These are phyloP conservation scores for Callipepla californica DNA, from an alignment of 2,113 vertebrate genomes.

Conservation along the genomic window DNA sequence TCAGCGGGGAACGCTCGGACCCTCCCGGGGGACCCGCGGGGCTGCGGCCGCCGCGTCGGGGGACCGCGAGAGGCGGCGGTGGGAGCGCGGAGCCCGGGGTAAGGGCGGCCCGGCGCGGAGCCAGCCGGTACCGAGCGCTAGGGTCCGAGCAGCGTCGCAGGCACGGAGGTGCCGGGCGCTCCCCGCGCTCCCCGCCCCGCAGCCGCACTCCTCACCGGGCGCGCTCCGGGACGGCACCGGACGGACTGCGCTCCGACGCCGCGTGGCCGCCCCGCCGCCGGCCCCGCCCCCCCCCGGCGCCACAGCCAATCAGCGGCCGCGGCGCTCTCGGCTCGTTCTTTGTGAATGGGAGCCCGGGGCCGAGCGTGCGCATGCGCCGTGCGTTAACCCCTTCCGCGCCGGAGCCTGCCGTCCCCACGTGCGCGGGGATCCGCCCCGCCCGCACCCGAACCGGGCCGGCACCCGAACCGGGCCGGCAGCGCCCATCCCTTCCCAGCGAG, in stretches of 20 bases:
- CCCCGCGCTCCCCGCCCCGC: background rate
- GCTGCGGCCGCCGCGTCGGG: background rate
- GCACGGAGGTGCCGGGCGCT: background rate
- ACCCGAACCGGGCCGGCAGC: background rate
- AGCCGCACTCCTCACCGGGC: background rate
- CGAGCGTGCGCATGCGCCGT: background rate
- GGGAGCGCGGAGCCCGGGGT: constrained; percentile 75
- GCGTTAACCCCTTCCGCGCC: accelerated
- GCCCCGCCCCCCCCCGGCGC: background rate
- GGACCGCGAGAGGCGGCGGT: background rate
- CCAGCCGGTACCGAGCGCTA: constrained; percentile 73
- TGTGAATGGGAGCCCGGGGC: constrained; percentile 9
- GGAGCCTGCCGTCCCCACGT: background rate
- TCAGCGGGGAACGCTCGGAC: background rate
- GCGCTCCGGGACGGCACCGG: background rate
- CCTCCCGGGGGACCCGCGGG: background rate
- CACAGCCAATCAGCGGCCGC: background rate
- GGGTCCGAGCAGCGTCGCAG: too few species aligned
- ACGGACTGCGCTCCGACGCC: background rate
- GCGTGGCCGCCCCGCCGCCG: background rate
- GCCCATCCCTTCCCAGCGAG: background rate
- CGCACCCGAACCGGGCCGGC: background rate
- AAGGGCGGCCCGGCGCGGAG: constrained; percentile 53
- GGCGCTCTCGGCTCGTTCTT: background rate
- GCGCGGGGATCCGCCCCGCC: background rate